Percentiles rank a stretch among this genome's conserved stretches.
Evolutionary conservation across 2,113 vertebrate species (phyloP).

Genomic region (Ophiodon elongatus): DNA sequence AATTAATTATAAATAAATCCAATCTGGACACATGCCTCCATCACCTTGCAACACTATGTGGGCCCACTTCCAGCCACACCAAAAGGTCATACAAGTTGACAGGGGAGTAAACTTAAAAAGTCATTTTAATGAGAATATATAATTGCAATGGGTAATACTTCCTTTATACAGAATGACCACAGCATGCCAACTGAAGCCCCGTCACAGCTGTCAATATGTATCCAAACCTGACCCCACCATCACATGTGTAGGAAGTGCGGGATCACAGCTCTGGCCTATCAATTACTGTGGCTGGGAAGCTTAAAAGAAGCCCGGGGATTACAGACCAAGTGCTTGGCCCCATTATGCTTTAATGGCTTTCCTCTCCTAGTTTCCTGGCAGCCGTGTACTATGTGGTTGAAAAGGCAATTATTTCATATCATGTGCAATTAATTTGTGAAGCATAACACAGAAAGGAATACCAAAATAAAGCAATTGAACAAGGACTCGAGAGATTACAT

Average conservation of each 20-base stretch:
- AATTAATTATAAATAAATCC: neutral
- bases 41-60: neutral
- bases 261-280: slow-evolving; percentile 36
- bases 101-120: neutral
- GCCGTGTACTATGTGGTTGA: neutral
- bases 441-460: neutral
- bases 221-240: slow-evolving; percentile 54
- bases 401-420: neutral
- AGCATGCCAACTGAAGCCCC: slow-evolving; percentile 5
- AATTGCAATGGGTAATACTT: slow-evolving; percentile 6
- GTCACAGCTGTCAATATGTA: slow-evolving; percentile 61
- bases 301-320: slow-evolving; percentile 47
- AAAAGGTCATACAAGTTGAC: neutral
- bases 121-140: slow-evolving; percentile 12
- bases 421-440: neutral
- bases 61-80: neutral
- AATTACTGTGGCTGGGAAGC: slow-evolving; percentile 42
- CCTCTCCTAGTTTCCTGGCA: slow-evolving; percentile 18
- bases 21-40: neutral
- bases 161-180: slow-evolving; percentile 20
- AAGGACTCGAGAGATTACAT: neutral
- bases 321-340: slow-evolving; percentile 20
- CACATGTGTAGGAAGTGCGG: slow-evolving; percentile 59
- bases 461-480: neutral
- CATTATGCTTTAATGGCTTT: slow-evolving; percentile 47